These are phyloP conservation scores for Morelia viridis DNA, from an alignment of 2,797 vertebrate species.

Conservation along the genomic window DNA sequence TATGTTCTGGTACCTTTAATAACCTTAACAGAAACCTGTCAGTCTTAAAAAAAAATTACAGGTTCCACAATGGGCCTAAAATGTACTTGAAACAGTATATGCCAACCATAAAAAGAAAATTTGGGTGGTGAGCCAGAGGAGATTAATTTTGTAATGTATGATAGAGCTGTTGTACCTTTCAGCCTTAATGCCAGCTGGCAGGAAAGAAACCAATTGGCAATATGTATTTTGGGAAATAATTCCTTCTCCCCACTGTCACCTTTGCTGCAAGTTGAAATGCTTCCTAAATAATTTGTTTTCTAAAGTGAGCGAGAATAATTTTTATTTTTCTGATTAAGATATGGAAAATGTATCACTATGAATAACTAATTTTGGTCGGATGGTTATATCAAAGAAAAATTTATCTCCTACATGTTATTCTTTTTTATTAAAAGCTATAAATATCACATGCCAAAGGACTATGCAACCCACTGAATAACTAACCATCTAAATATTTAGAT, in stretches of 20 bases:
- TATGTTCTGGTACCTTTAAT: conserved; percentile 19
- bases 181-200: neutral
- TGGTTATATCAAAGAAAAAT: neutral
- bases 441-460: neutral
- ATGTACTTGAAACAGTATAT: conserved; percentile 18
- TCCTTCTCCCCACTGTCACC: conserved; percentile 29
- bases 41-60: conserved; percentile 42
- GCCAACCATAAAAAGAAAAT: conserved; percentile 25
- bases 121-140: neutral
- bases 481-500: conserved; percentile 18
- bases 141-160: conserved; percentile 42
- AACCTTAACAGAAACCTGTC: conserved; percentile 35
- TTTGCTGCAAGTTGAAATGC: conserved; percentile 22
- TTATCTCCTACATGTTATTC: conserved; percentile 23
- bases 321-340: conserved; percentile 34
- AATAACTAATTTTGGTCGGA: neutral
- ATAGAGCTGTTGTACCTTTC: conserved; percentile 41
- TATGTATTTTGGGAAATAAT: conserved; percentile 31
- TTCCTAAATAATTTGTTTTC: conserved; percentile 5
- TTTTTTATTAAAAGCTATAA: conserved; percentile 37
- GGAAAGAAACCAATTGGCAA: conserved; percentile 17
- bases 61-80: conserved; percentile 12
- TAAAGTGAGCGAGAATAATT: conserved; percentile 27
- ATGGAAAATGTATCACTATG: neutral
- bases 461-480: conserved; percentile 32